Evolutionary conservation across 2,888 invertebrate genomes (phyloP), one percentile per base, ranked within the genome.

Genomic region (Choreutis nemorana): DNA sequence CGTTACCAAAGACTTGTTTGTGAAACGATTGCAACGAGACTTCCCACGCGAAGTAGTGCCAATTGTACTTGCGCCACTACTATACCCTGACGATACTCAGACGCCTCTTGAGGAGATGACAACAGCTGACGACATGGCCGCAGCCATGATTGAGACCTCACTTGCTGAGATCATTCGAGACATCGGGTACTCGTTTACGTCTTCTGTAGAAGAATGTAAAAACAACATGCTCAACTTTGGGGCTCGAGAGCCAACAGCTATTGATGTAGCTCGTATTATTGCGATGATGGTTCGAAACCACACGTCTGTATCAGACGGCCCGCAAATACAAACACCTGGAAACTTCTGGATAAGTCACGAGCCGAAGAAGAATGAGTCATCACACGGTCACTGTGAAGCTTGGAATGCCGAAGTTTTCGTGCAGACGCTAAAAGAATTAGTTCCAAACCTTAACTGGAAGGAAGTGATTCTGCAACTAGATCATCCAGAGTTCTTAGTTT

Each of bases 361-460:
- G 32, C 54, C 68, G n/a, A 81, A 83, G 41, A 83, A 85, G 36
- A 83, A 84, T 23, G 44, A 60, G 0, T 56, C 57, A 3, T 54
- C 78, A 25, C 66, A 60, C 32, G 52, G 55, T 28, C 59, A 66
- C 50, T 51, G 82, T 66, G 59, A 85, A 57, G 83, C 90, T 3
- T 98, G 97, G 97, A 96, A 96, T 62, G 86, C 94, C 7, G 97
- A 97, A 55, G 86, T 94, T 30, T 96, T 97, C 57, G 90, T 96
- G 22, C 91, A 93, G 59, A 88, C 92, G n/a, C 71, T 96, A 14
- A 93, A 94, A 61, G 96, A 97, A 59, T 77, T 93, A 40, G 90
- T 90, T 40, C 87, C 93, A 2, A 90, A 86, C 51, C 68, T 97
- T 34, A 89, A 89, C 46, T 97, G 97, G 97, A 90, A 90, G 54